Evolutionary conservation across 2,113 vertebrate species (phyloP).

Genomic region (Esox niger): DNA sequence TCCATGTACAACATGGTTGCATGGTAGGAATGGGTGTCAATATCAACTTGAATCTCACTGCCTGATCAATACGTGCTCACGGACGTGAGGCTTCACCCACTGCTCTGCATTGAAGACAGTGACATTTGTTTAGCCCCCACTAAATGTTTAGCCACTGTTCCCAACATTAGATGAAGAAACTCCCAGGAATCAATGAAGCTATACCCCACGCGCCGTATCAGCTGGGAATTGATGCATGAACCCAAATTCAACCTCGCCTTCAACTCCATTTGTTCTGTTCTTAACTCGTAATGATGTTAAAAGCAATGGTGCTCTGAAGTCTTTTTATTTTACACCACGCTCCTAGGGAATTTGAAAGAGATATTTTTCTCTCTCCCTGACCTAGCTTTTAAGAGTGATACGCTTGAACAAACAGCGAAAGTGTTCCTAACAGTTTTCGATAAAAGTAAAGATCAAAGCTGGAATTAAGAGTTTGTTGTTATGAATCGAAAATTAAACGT

Average conservation of each 20-base stretch:
- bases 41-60: slow-evolving; percentile 74
- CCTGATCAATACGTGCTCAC: slow-evolving; percentile 78
- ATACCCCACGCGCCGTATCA: background rate
- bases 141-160: slow-evolving; percentile 79
- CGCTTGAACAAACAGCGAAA: slow-evolving; percentile 53
- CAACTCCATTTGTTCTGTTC: background rate
- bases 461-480: slow-evolving; percentile 63
- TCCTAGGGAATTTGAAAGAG: background rate
- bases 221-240: slow-evolving; percentile 23
- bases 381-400: slow-evolving; percentile 57
- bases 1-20: slow-evolving; percentile 23
- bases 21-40: slow-evolving; percentile 74
- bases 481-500: slow-evolving; percentile 31
- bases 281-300: background rate
- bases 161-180: slow-evolving; percentile 79
- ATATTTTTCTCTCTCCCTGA: slow-evolving; percentile 33
- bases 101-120: slow-evolving; percentile 85
- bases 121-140: slow-evolving; percentile 88
- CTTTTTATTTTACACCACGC: background rate
- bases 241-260: slow-evolving; percentile 37
- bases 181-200: slow-evolving; percentile 63
- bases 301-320: background rate
- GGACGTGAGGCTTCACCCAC: slow-evolving; percentile 79
- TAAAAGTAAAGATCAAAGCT: slow-evolving; percentile 65
- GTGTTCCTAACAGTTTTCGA: slow-evolving; percentile 58